Base-by-base conservation (phyloP, 2,888 invertebrate genomes). In the Aelia acuminata region DNA sequence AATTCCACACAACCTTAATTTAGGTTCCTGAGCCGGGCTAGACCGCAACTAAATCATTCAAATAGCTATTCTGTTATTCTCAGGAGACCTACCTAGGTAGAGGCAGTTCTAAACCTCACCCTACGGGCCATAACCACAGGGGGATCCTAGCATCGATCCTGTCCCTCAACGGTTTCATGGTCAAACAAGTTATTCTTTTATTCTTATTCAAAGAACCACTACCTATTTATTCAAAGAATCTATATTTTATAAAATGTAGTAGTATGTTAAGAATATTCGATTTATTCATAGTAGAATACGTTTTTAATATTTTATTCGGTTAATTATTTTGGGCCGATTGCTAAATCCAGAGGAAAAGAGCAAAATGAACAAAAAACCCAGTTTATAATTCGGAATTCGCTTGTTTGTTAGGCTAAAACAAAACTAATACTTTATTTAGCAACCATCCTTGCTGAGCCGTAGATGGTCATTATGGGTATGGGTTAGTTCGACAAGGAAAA, bases 21-120 rank as follows among this genome's bases (percentile, higher is more conserved):
- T 35, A 31, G 18, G 57, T 57, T 10, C 26, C 13, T 20, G 18
- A 35, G 35, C 35, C 5, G 31, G 31, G 13, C 35, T 70, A 7
- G 63, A 70, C 35, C 35, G 63, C 63, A 35, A 70, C 31, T 70
- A 70, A 70, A 70, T 70, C 63, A 70, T 70, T 70, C 63, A 18
- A 70, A 70, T 35, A 35, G 35, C 31, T 35, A 35, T 18, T 35
- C 63, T 20, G 63, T 35, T 13, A 70, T 70, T 35, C 63, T 70
- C 63, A 35, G 63, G 63, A 70, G 63, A 20, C 5, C n/a, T n/a
- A n/a, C n/a, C n/a, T 70, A 18, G 7, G 63, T 35, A 8, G 18
- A 18, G 18, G 1, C 15, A 15, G 18, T 22, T 70, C 63, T 20
- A 70, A 20, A 7, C 35, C 35, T 70, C 3, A 1, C 35, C 35